These are phyloP conservation scores for Colossoma macropomum DNA, from an alignment of 2,113 vertebrate genomes.

Conservation along the genomic window DNA sequence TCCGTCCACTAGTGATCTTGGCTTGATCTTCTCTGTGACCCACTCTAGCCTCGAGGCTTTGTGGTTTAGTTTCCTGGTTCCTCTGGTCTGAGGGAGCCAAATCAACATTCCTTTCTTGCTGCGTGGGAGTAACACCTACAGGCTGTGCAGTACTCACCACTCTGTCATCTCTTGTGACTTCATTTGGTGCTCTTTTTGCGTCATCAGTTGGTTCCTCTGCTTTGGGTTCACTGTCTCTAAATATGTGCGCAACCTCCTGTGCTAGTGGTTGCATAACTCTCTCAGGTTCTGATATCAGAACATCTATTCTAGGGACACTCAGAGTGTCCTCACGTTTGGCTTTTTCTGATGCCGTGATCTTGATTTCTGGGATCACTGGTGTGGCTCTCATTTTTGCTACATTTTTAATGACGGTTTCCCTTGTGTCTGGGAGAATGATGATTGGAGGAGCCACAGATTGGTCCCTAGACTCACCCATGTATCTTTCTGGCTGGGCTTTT, in stretches of 20 bases:
- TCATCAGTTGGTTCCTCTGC: slow-evolving; percentile 56
- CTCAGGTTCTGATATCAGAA: slow-evolving; percentile 65
- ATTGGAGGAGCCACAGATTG: slow-evolving; percentile 42
- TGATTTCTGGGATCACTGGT: slow-evolving; percentile 50
- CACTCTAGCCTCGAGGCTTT: slow-evolving; percentile 34
- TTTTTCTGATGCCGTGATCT: slow-evolving; percentile 50
- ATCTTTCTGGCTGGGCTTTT: slow-evolving; percentile 44
- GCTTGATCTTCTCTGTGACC: slow-evolving; percentile 17
- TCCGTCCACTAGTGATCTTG: slow-evolving; percentile 12
- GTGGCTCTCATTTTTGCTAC: slow-evolving; percentile 51
- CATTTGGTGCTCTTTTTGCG: slow-evolving; percentile 48
- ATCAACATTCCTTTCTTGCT: slow-evolving; percentile 54
- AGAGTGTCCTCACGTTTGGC: slow-evolving; percentile 55
- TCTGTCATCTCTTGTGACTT: slow-evolving; percentile 33
- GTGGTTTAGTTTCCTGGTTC: slow-evolving; percentile 59
- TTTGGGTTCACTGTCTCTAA: slow-evolving; percentile 53
- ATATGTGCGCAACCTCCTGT: slow-evolving; percentile 43
- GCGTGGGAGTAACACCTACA: slow-evolving; percentile 24
- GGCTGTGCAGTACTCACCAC: slow-evolving; percentile 20
- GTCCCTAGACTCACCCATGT: slow-evolving; percentile 31
- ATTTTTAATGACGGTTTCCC: slow-evolving; percentile 47
- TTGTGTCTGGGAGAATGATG: slow-evolving; percentile 50
- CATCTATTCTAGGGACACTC: slow-evolving; percentile 62
- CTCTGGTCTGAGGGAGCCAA: slow-evolving; percentile 23
- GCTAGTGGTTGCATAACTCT: slow-evolving; percentile 56